Base-by-base conservation (phyloP, 2,113 vertebrate species). In the Megalops atlanticus region DNA sequence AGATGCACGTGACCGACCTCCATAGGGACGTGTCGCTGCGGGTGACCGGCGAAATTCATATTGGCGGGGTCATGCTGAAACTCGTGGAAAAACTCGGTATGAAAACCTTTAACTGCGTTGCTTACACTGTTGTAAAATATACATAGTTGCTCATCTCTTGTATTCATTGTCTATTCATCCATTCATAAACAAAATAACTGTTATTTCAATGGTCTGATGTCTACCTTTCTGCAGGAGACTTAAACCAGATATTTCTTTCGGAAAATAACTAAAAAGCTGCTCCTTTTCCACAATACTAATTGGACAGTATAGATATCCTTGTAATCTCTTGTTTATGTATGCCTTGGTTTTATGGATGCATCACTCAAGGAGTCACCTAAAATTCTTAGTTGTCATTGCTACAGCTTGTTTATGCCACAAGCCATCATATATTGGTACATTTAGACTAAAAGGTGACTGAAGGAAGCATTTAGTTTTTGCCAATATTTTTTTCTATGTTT, bases 41-140 rank as follows among this genome's bases (percentile, higher is more conserved):
- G 89, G 97, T 99, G 86, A 99, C 98, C 0, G 97, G 98, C 24
- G 97, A 99, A 86, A 96, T 99, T 86, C 97, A 98, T 88, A 98
- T 99, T 35, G 98, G 98, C 12, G 98, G 98, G n/a, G 97, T 99
- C 90, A 99, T 99, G 98, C 95, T 99, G 71, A 98, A 98, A 85
- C 92, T 99, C 45, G 98, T 99, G 90, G 98, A 99, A 89, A 99
- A 98, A 87, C 95, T 99, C 64, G 98, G 97, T 99, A 94, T 90
- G 95, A 87, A 64, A 71, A 36, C 69, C 35, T 71, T 33, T 11
- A 38, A 35, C 14, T 18, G 14, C 35, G 24, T 64, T 64, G 58
- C 31, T 24, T n/a, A 27, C 8, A 21, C 16, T n/a, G n/a, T n/a
- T n/a, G n/a, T n/a, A n/a, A n/a, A n/a, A n/a, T n/a, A n/a, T n/a